Evolutionary conservation across 1,140 invertebrate species (phyloP), one percentile per base, ranked within the genome.

Genomic region (Drosophila rufa): DNA sequence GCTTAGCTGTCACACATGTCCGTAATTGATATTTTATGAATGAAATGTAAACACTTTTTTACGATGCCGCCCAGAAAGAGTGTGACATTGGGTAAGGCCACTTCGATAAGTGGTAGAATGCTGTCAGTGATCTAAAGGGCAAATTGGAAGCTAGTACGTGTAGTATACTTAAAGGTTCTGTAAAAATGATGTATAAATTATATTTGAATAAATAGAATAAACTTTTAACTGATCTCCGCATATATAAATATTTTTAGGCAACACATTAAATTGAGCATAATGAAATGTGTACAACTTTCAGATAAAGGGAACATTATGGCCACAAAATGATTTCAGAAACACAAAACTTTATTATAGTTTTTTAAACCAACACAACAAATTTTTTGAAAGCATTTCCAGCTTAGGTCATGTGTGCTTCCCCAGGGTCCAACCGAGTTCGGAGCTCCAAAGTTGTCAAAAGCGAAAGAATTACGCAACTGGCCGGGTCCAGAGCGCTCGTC

Each of bases 1-100:
- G 48, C 80, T 87, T 82, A 80, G 73, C 71, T 87, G 84, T 75
- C 84, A 83, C 84, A 89, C 84, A 89, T 89, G 84, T 75, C 70
- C 73, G 84, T 89, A 89, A 89, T 89, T 89, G 84, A 89, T 89
- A 89, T 89, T 89, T 89, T 89, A 89, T 89, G 84, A 89, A 89
- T 89, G 84, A 80, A 89, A 84, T 89, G 84, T 89, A 89, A 89
- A 89, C 85, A 89, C 78, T 89, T 89, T 89, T 84, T 89, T 83
- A 89, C 82, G 84, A 78, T 71, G 46, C 66, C 40, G 48, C 25
- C 30, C 59, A 36, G 48, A 64, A 38, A 43, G 36, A 59, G 27
- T 17, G 45, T 5, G 7, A 17, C 38, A 43, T 27, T 60, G 60
- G 74, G 38, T 59, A 43, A 6, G 22, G 25, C 43, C 47, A 56